These are phyloP conservation scores for Erinaceus europaeus DNA, from an alignment of 2,113 vertebrate genomes.

Conservation along the genomic window DNA sequence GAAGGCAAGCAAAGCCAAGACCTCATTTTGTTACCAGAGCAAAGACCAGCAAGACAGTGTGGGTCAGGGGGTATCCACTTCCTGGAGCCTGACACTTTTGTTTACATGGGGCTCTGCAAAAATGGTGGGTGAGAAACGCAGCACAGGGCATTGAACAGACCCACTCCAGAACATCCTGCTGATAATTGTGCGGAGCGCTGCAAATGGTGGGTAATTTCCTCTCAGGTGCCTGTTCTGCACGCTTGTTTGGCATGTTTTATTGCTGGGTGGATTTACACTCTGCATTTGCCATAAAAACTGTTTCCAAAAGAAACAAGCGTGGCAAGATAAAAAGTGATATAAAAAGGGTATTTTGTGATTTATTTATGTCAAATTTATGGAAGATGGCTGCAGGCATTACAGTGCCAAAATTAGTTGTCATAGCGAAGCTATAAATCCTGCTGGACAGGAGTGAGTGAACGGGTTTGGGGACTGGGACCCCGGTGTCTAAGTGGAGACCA, in stretches of 20 bases:
- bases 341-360: slow-evolving; percentile 78
- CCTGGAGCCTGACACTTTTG: not conserved
- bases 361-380: slow-evolving; percentile 79
- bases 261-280: slow-evolving; percentile 76
- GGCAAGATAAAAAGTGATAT: slow-evolving; percentile 76
- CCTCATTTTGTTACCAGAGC: fast-evolving
- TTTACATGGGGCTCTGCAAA: slow-evolving; percentile 35
- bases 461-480: slow-evolving; percentile 13
- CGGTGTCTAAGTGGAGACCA: slow-evolving; percentile 17
- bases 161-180: slow-evolving; percentile 66
- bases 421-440: slow-evolving; percentile 62
- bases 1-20: not conserved
- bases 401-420: slow-evolving; percentile 77
- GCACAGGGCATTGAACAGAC: not conserved
- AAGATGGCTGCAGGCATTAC: slow-evolving; percentile 76
- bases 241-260: slow-evolving; percentile 77
- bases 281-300: slow-evolving; percentile 77
- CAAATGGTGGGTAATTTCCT: slow-evolving; percentile 71
- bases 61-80: not conserved
- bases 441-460: slow-evolving; percentile 42
- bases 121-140: not conserved
- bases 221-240: slow-evolving; percentile 68
- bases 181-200: slow-evolving; percentile 60
- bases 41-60: not conserved
- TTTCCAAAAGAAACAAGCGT: slow-evolving; percentile 77